Percentiles rank a stretch among this genome's conserved stretches.
Evolutionary conservation across 2,888 invertebrate species (phyloP).

Genomic region (Drosophila stalkeri): DNA sequence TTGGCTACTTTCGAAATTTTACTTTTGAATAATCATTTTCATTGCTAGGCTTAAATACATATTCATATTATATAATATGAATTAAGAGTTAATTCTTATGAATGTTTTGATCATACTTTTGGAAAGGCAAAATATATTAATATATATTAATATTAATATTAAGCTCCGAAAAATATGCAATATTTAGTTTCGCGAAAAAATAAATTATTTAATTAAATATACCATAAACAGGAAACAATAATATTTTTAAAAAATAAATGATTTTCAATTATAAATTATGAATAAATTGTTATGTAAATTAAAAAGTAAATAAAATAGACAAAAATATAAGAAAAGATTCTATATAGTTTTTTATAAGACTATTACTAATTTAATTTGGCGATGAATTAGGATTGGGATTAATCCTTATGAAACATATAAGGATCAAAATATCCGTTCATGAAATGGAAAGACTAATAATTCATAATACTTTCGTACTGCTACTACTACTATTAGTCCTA

Average conservation of each 20-base stretch:
- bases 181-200: not conserved
- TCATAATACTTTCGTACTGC: not conserved
- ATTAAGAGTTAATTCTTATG: not conserved
- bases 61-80: not conserved
- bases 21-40: not conserved
- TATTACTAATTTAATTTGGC: too few species aligned
- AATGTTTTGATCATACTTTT: not conserved
- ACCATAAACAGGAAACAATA: not conserved
- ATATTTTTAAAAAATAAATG: not conserved
- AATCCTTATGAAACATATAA: too few species aligned
- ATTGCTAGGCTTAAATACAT: not conserved
- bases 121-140: not conserved
- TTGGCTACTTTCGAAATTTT: not conserved
- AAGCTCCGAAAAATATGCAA: constrained; percentile 23
- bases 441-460: too few species aligned
- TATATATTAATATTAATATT: not conserved
- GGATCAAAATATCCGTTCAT: too few species aligned
- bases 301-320: too few species aligned
- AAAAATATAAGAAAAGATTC: too few species aligned
- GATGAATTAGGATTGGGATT: too few species aligned
- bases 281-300: too few species aligned
- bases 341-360: too few species aligned
- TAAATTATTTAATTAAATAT: not conserved
- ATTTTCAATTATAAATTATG: not conserved
- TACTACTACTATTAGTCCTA: not conserved